Conservation (phyloP, 2,888 invertebrate genomes). For the Patella depressa region DNA sequence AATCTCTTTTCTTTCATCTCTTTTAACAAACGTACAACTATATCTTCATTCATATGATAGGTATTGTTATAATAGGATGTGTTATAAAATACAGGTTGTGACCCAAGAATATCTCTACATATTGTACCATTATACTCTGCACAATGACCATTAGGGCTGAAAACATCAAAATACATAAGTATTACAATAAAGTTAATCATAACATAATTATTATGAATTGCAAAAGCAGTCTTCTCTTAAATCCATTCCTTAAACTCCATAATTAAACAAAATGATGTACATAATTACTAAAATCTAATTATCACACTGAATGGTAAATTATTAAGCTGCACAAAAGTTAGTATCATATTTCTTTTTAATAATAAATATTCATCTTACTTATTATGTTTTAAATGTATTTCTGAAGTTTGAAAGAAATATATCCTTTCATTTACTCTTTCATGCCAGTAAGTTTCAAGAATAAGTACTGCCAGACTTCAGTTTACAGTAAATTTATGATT, state of each 20-base stretch:
- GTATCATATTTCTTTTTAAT: too few relatives aligned
- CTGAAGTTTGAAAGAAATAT: too few relatives aligned
- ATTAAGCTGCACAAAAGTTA: too few relatives aligned
- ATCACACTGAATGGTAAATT: too few relatives aligned
- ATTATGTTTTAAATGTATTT: too few relatives aligned
- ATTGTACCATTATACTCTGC: slow-evolving; percentile 55
- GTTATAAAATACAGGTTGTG: slow-evolving; percentile 44
- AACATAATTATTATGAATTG: background rate
- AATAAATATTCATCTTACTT: too few relatives aligned
- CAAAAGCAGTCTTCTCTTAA: background rate
- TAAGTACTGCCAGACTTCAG: too few relatives aligned
- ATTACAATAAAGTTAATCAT: background rate
- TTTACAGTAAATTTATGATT: too few relatives aligned
- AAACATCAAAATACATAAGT: background rate
- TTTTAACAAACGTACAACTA: slow-evolving; percentile 44
- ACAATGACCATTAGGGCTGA: slow-evolving; percentile 32
- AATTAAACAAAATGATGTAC: background rate
- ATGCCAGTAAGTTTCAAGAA: too few relatives aligned
- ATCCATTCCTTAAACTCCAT: background rate
- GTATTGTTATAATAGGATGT: slow-evolving; percentile 30
- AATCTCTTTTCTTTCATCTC: slow-evolving; percentile 37
- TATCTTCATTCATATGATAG: slow-evolving; percentile 42
- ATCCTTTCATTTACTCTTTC: too few relatives aligned
- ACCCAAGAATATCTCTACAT: slow-evolving; percentile 49
- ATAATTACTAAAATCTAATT: background rate